These are phyloP conservation scores for Philypnodon macrostomus DNA, from an alignment of 2,797 vertebrate species.

Conservation along the genomic window DNA sequence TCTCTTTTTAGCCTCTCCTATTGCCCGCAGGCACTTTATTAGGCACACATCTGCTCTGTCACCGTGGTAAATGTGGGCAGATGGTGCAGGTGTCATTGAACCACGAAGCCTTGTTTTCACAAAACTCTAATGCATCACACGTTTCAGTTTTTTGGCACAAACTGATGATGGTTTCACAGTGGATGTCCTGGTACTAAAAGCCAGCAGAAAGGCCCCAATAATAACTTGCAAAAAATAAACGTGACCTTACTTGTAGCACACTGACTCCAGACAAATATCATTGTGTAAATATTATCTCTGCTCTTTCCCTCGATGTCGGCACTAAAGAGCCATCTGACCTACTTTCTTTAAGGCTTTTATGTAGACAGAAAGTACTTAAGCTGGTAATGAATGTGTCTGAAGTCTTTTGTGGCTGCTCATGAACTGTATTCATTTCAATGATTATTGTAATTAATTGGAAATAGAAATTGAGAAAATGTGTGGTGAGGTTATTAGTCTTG, in stretches of 20 bases:
- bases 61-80: slow-evolving; percentile 31
- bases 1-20: neutral
- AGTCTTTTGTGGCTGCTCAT: slow-evolving; percentile 24
- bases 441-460: slow-evolving; percentile 25
- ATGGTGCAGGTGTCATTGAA: slow-evolving; percentile 38
- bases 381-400: slow-evolving; percentile 26
- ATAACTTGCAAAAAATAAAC: neutral
- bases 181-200: slow-evolving; percentile 2
- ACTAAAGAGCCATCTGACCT: slow-evolving; percentile 25
- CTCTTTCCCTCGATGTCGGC: slow-evolving; percentile 18
- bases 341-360: slow-evolving; percentile 20
- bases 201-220: slow-evolving; percentile 3
- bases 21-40: slow-evolving; percentile 1
- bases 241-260: neutral
- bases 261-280: slow-evolving; percentile 3
- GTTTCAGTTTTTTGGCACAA: slow-evolving; percentile 37
- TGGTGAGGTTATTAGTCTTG: slow-evolving; percentile 7
- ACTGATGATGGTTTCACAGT: slow-evolving; percentile 7
- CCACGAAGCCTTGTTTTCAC: slow-evolving; percentile 8
- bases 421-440: slow-evolving; percentile 12
- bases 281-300: slow-evolving; percentile 19
- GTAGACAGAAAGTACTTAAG: slow-evolving; percentile 14
- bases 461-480: slow-evolving; percentile 18
- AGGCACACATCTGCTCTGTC: slow-evolving; percentile 8
- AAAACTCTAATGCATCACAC: slow-evolving; percentile 20